Percentiles rank a stretch among this genome's conserved stretches.
Evolutionary conservation across 2,113 vertebrate genomes (phyloP).

Genomic region (Sprattus sprattus): DNA sequence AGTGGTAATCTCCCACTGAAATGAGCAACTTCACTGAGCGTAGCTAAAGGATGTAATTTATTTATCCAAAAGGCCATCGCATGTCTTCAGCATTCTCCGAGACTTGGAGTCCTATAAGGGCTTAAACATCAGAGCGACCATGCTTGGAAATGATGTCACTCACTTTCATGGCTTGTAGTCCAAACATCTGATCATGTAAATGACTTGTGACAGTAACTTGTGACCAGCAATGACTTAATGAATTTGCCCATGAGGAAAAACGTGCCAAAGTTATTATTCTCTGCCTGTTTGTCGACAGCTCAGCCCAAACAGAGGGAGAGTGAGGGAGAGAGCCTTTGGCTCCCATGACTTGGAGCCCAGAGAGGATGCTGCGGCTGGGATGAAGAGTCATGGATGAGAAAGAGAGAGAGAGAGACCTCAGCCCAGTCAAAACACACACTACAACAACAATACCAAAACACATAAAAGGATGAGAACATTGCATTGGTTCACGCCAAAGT

Average conservation of each 20-base stretch:
- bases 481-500: background rate
- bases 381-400: background rate
- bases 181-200: conserved; percentile 9
- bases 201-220: background rate
- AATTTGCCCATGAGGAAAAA: background rate
- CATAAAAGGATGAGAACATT: background rate
- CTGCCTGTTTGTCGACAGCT: background rate
- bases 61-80: no score
- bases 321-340: background rate
- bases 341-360: background rate
- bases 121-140: background rate
- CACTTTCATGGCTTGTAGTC: background rate
- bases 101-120: background rate
- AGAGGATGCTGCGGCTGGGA: background rate
- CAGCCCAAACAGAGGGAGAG: background rate
- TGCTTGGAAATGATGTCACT: background rate
- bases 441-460: background rate
- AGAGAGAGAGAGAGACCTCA: background rate
- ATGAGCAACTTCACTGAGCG: background rate
- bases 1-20: background rate
- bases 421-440: background rate
- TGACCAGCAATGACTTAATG: background rate
- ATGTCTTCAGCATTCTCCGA: background rate
- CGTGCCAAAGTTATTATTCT: background rate
- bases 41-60: background rate